A percentile compares a stretch with the other conserved stretches of the same genome.
phyloP scores from a whole-genome alignment of 2,888 invertebrate genomes.

The Diogma glabrata region DNA sequence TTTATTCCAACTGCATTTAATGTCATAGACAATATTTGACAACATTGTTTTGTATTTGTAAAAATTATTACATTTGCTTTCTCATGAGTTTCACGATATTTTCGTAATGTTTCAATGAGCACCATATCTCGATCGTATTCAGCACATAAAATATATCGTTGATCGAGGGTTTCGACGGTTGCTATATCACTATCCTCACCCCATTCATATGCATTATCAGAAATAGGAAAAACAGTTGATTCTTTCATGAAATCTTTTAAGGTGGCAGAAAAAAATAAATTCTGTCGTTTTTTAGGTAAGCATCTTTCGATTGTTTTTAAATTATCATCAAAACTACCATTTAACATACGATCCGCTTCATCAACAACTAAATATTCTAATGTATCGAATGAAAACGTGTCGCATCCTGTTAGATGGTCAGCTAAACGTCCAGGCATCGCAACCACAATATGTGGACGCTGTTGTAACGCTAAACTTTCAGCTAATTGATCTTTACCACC shows the following conservation, averaged over 20 bases:
- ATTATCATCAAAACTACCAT: slow-evolving; percentile 70
- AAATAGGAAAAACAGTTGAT: slow-evolving; percentile 47
- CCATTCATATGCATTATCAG: slow-evolving; percentile 44
- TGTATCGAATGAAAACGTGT: slow-evolving; percentile 66
- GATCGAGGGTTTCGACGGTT: slow-evolving; percentile 82
- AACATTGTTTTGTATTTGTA: slow-evolving; percentile 93
- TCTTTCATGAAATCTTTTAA: slow-evolving; percentile 71
- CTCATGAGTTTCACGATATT: slow-evolving; percentile 59
- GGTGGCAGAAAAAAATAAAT: slow-evolving; percentile 89
- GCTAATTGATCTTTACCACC: slow-evolving; percentile 89
- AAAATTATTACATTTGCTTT: slow-evolving; percentile 86
- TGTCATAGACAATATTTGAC: slow-evolving; percentile 82
- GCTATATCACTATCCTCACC: slow-evolving; percentile 61
- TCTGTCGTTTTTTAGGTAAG: slow-evolving; percentile 70
- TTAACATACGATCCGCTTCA: slow-evolving; percentile 75
- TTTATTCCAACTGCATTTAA: slow-evolving; percentile 77
- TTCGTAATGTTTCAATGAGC: slow-evolving; percentile 68
- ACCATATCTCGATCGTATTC: slow-evolving; percentile 87
- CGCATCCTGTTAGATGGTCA: slow-evolving; percentile 82
- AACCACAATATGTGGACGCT: slow-evolving; percentile 86
- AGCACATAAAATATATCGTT: slow-evolving; percentile 84
- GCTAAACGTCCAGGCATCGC: slow-evolving; percentile 93
- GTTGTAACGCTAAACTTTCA: slow-evolving; percentile 73
- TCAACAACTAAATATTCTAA: slow-evolving; percentile 85
- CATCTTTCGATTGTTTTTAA: slow-evolving; percentile 65